Evolutionary conservation across 2,113 vertebrate genomes (phyloP).

Genomic region (Struthidea cinerea): DNA sequence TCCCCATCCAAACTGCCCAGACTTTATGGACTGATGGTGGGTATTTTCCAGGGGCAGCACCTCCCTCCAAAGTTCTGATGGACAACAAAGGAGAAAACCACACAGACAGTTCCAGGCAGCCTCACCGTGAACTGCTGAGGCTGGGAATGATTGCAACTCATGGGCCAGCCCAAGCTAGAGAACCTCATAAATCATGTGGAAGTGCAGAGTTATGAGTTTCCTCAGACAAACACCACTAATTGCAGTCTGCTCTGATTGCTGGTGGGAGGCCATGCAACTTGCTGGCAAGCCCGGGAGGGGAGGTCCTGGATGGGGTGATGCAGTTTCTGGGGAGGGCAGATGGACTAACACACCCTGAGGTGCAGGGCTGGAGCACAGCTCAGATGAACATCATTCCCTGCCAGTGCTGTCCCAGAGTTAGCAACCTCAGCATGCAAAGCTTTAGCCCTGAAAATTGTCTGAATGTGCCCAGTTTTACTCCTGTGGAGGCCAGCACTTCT

Average conservation of each 20-base stretch:
- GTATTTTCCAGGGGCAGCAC: background rate
- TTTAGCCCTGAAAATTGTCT: background rate
- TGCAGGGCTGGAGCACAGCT: background rate
- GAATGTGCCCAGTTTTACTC: background rate
- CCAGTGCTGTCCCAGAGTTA: background rate
- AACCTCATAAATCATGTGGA: slow-evolving; percentile 48
- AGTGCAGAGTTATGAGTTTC: slow-evolving; percentile 45
- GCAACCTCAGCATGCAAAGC: background rate
- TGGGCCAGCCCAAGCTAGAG: background rate
- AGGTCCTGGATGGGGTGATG: background rate
- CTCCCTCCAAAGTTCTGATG: background rate
- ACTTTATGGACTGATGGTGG: too few species aligned
- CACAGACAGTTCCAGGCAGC: rapidly evolving
- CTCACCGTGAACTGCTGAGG: background rate
- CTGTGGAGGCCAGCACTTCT: background rate
- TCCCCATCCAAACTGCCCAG: background rate
- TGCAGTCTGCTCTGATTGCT: background rate
- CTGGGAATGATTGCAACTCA: background rate
- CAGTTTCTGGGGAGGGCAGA: background rate
- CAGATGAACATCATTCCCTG: background rate
- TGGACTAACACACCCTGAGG: rapidly evolving
- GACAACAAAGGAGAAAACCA: background rate
- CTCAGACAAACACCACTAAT: slow-evolving; percentile 40
- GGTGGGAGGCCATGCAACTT: background rate
- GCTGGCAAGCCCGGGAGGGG: rapidly evolving